Percentiles rank a stretch among this genome's conserved stretches.
These are phyloP conservation scores for Zosterops lateralis DNA, from an alignment of 2,113 vertebrate genomes.

Conservation along the genomic window DNA sequence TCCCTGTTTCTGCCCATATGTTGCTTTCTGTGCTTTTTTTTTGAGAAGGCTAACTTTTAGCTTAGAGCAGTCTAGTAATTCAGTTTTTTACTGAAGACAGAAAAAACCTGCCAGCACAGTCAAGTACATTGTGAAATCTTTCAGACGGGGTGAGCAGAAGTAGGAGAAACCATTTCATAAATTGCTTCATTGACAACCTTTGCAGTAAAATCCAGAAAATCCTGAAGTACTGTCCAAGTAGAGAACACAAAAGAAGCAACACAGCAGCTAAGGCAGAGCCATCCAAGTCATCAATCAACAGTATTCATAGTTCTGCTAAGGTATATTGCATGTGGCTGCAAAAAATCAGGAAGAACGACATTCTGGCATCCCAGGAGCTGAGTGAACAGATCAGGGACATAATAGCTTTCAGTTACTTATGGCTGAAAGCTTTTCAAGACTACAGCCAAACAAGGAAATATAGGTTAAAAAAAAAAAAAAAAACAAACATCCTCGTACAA, in stretches of 20 bases:
- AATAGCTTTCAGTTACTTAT: neutral
- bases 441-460: neutral
- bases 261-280: neutral
- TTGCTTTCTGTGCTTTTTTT: neutral
- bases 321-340: neutral
- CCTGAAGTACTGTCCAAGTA: neutral
- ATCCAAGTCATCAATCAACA: neutral
- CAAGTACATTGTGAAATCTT: neutral
- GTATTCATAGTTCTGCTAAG: neutral
- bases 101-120: neutral
- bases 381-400: neutral
- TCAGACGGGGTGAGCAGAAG: neutral
- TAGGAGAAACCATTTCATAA: neutral
- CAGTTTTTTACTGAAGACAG: neutral
- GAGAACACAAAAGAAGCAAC: neutral
- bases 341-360: neutral
- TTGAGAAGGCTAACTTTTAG: neutral
- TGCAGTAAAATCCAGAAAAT: neutral
- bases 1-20: neutral
- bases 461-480: neutral
- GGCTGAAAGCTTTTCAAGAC: neutral
- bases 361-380: neutral
- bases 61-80: neutral
- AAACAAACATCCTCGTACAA: neutral
- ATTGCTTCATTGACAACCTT: neutral